Evolutionary conservation across 30 jellyfish, hydroid and myxozoan species (phyloP), one percentile per base, ranked within the genome.

Genomic region (Pseudorhiza aurosa): DNA sequence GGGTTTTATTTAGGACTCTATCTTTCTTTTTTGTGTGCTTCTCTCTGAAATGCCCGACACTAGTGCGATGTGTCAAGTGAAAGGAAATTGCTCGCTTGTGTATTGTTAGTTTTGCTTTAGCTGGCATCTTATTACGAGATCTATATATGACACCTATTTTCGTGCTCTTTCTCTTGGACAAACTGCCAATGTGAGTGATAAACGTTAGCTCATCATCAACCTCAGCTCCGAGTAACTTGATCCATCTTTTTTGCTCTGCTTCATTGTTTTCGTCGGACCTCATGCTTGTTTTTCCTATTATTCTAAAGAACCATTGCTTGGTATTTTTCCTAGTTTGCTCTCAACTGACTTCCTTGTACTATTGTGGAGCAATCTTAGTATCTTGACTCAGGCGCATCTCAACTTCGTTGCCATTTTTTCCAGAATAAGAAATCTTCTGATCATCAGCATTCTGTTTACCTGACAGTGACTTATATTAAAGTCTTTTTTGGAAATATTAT

Each of bases 81-180:
- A 27, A 27, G 19, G 19, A 2, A 46, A 46, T 46, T 14, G 60
- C 60, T 46, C 6, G 15, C 78, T 64, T 64, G 78, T 37, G n/a
- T 70, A 68, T 68, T 68, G 82, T 39, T 65, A 40, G 82, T 31
- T 68, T 68, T 68, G 82, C 82, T 35, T 11, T 68, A 39, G 71
- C 40, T 70, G 82, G 71, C 70, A 68, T 68, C 26, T 35, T 4
- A 37, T 39, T 68, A 31, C 82, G 46, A 68, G 40, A 68, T 68
- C 82, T 68, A 68, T 70, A 68, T 68, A 68, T 29, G 24, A 68
- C 65, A 26, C 70, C 71, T 36, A 68, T 68, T 65, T 8, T 40
- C 78, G 27, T 64, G 24, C 65, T 26, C 58, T 24, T 21, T 0
- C 71, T 57, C 15, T 28, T 57, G 78, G 64, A 9, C 58, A 64